phyloP scores from a whole-genome alignment of 2,113 vertebrate species.

The Grammomys dolichurus region DNA sequence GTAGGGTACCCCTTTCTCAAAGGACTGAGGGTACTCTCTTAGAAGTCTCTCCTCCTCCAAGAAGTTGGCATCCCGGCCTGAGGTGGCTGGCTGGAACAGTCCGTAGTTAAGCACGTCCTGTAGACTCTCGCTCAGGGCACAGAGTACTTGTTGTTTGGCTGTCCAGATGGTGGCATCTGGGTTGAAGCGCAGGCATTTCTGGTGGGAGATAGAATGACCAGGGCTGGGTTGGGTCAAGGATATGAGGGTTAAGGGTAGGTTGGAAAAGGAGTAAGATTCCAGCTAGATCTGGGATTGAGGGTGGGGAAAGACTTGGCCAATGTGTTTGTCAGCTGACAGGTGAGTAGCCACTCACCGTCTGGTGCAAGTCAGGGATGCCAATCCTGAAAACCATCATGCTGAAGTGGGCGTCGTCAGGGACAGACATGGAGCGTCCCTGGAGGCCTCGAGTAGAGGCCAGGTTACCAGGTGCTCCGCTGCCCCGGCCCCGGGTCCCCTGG shows the following conservation, averaged over 20 bases:
- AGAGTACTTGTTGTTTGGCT: conserved; percentile 96
- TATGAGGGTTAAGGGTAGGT: not conserved
- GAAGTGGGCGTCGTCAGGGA: conserved; percentile 91
- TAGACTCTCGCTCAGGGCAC: conserved; percentile 94
- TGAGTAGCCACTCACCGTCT: conserved; percentile 90
- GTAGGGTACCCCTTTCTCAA: conserved; percentile 96
- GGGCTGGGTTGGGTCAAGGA: conserved; percentile 24
- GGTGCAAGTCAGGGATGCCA: conserved; percentile 96
- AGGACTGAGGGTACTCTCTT: conserved; percentile 95
- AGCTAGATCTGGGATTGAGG: not conserved
- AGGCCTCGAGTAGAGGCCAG: conserved; percentile 88
- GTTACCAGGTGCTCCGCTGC: conserved; percentile 72
- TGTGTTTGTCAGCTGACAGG: not conserved
- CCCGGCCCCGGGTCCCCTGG: conserved; percentile 82
- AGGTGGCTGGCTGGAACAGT: conserved; percentile 95
- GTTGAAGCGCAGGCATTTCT: conserved; percentile 97
- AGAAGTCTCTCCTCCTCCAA: conserved; percentile 95
- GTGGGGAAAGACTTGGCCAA: not conserved
- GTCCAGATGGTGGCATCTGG: conserved; percentile 95
- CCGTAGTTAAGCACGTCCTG: conserved; percentile 96
- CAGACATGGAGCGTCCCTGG: conserved; percentile 89
- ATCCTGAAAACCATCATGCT: conserved; percentile 98
- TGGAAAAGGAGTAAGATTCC: not conserved
- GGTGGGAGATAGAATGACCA: conserved; percentile 1
- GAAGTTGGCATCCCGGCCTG: conserved; percentile 95